Evolutionary conservation across 2,113 vertebrate species (phyloP).

Genomic region (Carassius auratus): DNA sequence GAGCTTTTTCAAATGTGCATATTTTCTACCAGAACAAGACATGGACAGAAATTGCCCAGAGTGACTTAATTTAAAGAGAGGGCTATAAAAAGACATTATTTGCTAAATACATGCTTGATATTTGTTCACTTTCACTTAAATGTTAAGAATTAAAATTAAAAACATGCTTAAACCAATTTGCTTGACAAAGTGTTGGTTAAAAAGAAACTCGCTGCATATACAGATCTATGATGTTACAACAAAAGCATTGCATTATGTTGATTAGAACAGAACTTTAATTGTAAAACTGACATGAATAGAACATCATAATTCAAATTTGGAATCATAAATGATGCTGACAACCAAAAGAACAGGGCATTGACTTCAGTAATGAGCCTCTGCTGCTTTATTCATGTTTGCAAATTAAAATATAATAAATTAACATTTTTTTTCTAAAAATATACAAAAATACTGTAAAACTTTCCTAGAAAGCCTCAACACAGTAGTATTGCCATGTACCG

Average conservation of each 20-base stretch:
- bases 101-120: background rate
- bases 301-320: background rate
- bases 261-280: background rate
- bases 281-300: background rate
- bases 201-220: background rate
- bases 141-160: background rate
- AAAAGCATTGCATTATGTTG: background rate
- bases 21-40: background rate
- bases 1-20: background rate
- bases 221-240: background rate
- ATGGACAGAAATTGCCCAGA: background rate
- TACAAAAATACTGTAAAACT: conserved; percentile 95
- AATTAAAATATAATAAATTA: conserved; percentile 97
- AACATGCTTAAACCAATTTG: background rate
- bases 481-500: conserved; percentile 90
- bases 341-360: conserved; percentile 13
- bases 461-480: conserved; percentile 92
- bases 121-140: background rate
- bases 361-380: conserved; percentile 52
- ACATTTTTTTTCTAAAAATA: conserved; percentile 87
- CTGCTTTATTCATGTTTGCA: conserved; percentile 89
- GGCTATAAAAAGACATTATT: background rate
- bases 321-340: background rate
- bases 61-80: background rate
- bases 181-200: background rate